phyloP scores from a whole-genome alignment of 2,113 vertebrate genomes.

The Alouatta palliata region DNA sequence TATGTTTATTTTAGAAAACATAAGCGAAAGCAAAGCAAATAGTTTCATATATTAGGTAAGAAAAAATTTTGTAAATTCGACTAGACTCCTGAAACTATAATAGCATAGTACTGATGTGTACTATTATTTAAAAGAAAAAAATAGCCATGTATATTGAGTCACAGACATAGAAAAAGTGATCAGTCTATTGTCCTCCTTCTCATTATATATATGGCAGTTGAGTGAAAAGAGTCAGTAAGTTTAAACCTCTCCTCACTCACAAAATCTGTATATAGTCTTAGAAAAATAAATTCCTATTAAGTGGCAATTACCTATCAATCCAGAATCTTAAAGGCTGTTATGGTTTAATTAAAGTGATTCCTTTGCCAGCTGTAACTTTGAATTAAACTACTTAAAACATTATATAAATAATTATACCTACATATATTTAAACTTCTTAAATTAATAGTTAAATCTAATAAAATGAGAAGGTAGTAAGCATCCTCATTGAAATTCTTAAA shows the following conservation, averaged over 20 bases:
- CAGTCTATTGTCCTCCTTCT: slow-evolving; percentile 73
- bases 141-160: not conserved
- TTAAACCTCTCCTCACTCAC: slow-evolving; percentile 13
- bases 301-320: slow-evolving; percentile 38
- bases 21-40: slow-evolving; percentile 52
- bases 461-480: not conserved
- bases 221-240: slow-evolving; percentile 47
- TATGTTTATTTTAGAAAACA: slow-evolving; percentile 47
- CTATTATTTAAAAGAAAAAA: slow-evolving; percentile 32
- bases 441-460: slow-evolving; percentile 5
- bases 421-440: slow-evolving; percentile 30
- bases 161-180: slow-evolving; percentile 65
- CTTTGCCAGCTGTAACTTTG: not conserved
- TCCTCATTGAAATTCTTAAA: not conserved
- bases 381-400: slow-evolving; percentile 46
- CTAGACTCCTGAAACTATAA: slow-evolving; percentile 66
- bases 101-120: slow-evolving; percentile 18
- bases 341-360: not conserved
- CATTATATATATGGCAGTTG: slow-evolving; percentile 47
- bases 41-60: slow-evolving; percentile 70
- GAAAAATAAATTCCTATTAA: slow-evolving; percentile 12
- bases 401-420: slow-evolving; percentile 18
- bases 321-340: slow-evolving; percentile 3
- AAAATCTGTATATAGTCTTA: slow-evolving; percentile 50
- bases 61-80: slow-evolving; percentile 12